phyloP scores from a whole-genome alignment of 2,888 invertebrate species.

The Megaustenia siamemsis region DNA sequence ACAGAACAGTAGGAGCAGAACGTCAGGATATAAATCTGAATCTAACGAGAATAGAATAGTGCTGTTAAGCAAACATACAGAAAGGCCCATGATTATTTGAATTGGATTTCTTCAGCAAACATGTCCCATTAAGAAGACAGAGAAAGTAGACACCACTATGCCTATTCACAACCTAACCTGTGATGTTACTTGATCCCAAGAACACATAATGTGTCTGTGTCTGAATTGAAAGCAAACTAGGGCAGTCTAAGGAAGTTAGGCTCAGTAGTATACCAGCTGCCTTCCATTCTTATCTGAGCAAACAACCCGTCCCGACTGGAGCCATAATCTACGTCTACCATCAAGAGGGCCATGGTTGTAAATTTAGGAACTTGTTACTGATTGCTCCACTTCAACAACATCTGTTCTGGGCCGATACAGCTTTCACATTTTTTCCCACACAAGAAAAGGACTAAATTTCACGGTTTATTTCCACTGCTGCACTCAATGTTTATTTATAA shows the following conservation, averaged over 20 bases:
- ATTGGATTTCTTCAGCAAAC: conserved; percentile 1
- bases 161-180: background rate
- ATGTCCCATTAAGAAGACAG: background rate
- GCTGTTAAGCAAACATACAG: background rate
- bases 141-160: background rate
- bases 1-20: background rate
- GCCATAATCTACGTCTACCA: background rate
- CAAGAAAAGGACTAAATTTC: too few relatives aligned
- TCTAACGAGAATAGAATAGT: background rate
- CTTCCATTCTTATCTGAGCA: conserved; percentile 24
- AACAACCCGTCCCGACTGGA: background rate
- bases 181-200: background rate
- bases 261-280: conserved; percentile 13
- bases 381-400: background rate
- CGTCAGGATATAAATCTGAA: background rate
- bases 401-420: background rate
- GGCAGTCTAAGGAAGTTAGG: background rate
- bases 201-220: background rate
- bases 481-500: too few relatives aligned
- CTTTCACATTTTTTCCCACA: too few relatives aligned
- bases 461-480: too few relatives aligned
- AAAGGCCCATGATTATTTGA: background rate
- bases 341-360: background rate
- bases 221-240: background rate
- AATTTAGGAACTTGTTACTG: background rate